Conservation (phyloP, 1,140 invertebrate species). For the Heliconius hermathena region DNA sequence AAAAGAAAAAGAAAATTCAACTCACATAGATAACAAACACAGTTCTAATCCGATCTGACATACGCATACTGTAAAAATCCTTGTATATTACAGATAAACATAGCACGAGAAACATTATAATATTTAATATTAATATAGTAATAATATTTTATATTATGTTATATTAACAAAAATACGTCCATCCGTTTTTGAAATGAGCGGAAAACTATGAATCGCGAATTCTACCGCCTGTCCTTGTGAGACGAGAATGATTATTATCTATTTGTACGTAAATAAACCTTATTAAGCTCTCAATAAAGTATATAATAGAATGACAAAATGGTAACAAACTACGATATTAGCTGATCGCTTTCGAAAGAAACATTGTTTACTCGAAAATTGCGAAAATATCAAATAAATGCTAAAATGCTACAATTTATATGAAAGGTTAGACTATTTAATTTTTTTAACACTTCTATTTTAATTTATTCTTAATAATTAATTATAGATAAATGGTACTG, state of each 20-base stretch:
- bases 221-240: conserved; percentile 1
- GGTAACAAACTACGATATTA: not conserved
- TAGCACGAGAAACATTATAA: not conserved
- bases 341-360: conserved; percentile 18
- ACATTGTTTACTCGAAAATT: conserved; percentile 15
- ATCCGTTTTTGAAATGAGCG: not conserved
- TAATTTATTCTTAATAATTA: no score
- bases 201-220: not conserved
- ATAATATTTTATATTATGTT: not conserved
- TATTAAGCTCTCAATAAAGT: not conserved
- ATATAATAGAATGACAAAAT: conserved; percentile 15
- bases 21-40: not conserved
- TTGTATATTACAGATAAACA: not conserved
- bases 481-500: no score
- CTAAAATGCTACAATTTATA: not conserved
- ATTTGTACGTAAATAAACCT: not conserved
- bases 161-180: not conserved
- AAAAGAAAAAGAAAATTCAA: not conserved
- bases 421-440: not conserved
- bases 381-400: conserved; percentile 14
- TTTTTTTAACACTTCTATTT: no score
- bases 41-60: not conserved
- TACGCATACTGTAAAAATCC: not conserved
- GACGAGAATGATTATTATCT: not conserved
- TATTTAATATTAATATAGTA: not conserved